These are phyloP conservation scores for Melitaea cinxia DNA, from an alignment of 1,140 invertebrate genomes.

Conservation along the genomic window DNA sequence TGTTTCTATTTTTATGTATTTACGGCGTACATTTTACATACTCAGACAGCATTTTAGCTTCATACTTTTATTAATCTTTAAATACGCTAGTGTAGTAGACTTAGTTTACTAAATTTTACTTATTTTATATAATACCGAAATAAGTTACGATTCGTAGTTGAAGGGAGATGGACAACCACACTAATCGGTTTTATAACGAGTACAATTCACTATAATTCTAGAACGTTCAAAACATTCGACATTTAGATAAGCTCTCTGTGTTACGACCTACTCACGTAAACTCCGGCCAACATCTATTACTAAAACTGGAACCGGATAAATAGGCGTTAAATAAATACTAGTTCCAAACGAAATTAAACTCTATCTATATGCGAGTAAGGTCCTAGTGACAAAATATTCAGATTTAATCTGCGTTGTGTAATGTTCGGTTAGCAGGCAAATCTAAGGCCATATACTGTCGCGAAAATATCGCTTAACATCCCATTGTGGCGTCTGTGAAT, in stretches of 20 bases:
- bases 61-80: no score
- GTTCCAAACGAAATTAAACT: background rate
- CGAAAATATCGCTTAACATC: background rate
- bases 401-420: slow-evolving; percentile 3
- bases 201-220: background rate
- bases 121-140: no score
- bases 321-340: background rate
- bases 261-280: background rate
- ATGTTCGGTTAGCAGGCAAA: slow-evolving; percentile 6
- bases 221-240: background rate
- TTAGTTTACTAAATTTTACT: no score
- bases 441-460: slow-evolving; percentile 8
- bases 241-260: background rate
- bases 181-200: no score
- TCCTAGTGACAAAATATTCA: background rate
- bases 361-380: background rate
- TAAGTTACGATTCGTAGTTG: no score
- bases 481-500: background rate
- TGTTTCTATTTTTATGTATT: background rate
- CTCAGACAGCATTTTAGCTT: no score
- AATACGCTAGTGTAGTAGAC: no score
- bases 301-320: background rate
- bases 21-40: no score
- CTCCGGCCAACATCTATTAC: slow-evolving; percentile 1
- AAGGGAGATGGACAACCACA: no score